Evolutionary conservation across 1,140 invertebrate genomes (phyloP), one percentile per base, ranked within the genome.

Genomic region (Pinna nobilis): DNA sequence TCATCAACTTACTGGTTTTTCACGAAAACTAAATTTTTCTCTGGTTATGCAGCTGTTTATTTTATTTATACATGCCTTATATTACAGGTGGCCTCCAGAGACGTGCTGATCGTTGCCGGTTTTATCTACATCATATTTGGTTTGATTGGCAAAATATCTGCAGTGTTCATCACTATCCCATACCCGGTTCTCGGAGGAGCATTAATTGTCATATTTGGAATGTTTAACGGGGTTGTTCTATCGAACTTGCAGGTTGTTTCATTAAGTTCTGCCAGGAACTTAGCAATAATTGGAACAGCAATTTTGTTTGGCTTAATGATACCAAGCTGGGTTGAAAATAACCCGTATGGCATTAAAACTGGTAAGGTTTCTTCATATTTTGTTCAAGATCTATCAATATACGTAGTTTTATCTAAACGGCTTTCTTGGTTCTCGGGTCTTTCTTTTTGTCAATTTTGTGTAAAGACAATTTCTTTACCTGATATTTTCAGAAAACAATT

Each of bases 221-320:
- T 81, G 63, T 82, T 84, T 35, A 73, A 79, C 11, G 81, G 82
- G 6, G 73, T 86, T 3, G 82, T 82, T 37, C 86, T 96, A 1
- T 95, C 95, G 0, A 93, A 94, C n/a, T 89, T 96, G n/a, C 95
- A 96, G 83, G 95, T 94, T 82, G 92, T 96, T 28, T 91, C 96
- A 81, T 87, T 96, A 39, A 94, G 94, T 83, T 95, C 94, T 23
- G 91, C 94, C n/a, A 74, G 89, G 64, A 96, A 97, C 89, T 88
- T 96, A 5, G 96, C 96, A 85, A 95, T 96, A 63, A 91, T 96
- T n/a, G 95, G 95, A 18, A 93, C 96, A 76, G 94, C 94, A 9
- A 91, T 96, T 50, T 95, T 96, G 86, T 94, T 96, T 76, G 94
- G 94, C 13, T 83, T 96, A 87, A 91, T 94, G 6, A 84, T 95